A percentile compares a stretch with the other conserved stretches of the same genome.
Evolutionary conservation across 2,797 vertebrate genomes (phyloP).

Genomic region (Champsocephalus gunnari): DNA sequence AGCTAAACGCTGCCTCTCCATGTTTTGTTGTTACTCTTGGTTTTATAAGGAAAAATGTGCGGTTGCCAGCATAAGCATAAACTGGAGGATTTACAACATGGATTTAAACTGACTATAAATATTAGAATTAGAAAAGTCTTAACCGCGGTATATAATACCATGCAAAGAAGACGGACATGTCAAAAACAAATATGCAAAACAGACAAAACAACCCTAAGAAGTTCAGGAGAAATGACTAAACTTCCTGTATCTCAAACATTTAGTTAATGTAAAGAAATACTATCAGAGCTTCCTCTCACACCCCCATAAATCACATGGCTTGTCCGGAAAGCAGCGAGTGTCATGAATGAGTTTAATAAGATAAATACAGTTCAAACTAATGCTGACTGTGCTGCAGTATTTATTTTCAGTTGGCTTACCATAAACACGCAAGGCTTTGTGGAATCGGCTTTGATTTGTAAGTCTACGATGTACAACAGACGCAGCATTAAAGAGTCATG

Average conservation of each 20-base stretch:
- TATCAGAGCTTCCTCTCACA: slow-evolving; percentile 18
- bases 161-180: not conserved
- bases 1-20: no score
- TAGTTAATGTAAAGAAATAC: slow-evolving; percentile 18
- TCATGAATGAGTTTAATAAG: slow-evolving; percentile 12
- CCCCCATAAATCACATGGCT: slow-evolving; percentile 33
- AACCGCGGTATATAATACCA: not conserved
- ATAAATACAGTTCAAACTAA: not conserved
- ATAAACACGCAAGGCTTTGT: slow-evolving; percentile 5
- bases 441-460: not conserved
- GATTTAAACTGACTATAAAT: slow-evolving; percentile 32
- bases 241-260: slow-evolving; percentile 60
- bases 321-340: slow-evolving; percentile 24
- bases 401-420: not conserved
- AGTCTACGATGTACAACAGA: not conserved
- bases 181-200: not conserved
- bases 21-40: no score
- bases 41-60: not conserved
- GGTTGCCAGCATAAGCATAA: slow-evolving; percentile 30
- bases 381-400: slow-evolving; percentile 2
- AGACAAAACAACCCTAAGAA: slow-evolving; percentile 1
- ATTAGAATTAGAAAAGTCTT: not conserved
- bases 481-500: slow-evolving; percentile 4
- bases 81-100: slow-evolving; percentile 43
- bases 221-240: slow-evolving; percentile 17